A percentile compares a stretch with the other conserved stretches of the same genome.
Evolutionary conservation across 2,797 vertebrate genomes (phyloP).

Genomic region (Enteromius paludinosus): DNA sequence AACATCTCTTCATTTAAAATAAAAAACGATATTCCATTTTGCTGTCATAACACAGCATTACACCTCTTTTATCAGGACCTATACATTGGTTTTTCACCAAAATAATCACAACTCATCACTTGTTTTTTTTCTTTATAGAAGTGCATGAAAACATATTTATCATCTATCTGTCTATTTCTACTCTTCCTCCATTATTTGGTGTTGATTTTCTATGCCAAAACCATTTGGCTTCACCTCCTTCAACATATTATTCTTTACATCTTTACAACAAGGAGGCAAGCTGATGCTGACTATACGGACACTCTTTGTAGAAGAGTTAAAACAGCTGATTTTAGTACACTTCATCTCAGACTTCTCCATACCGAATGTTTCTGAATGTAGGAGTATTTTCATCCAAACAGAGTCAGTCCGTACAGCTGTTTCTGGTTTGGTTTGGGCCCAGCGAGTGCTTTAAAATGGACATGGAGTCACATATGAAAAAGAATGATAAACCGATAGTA

Average conservation of each 20-base stretch:
- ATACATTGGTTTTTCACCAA: conserved; percentile 47
- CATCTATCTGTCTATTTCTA: conserved; percentile 20
- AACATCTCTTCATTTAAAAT: conserved; percentile 52
- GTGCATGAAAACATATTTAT: conserved; percentile 21
- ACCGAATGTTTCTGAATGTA: conserved; percentile 14
- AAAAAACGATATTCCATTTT: conserved; percentile 59
- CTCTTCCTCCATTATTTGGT: conserved; percentile 42
- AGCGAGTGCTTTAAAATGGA: conserved; percentile 36
- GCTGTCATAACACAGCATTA: conserved; percentile 67
- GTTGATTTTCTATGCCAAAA: conserved; percentile 29
- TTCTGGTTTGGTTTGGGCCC: conserved; percentile 37
- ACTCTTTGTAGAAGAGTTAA: conserved; percentile 30
- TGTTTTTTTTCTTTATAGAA: conserved; percentile 22
- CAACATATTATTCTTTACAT: conserved; percentile 13
- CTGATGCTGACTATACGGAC: conserved; percentile 23
- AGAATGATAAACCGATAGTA: conserved; percentile 26
- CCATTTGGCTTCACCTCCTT: conserved; percentile 21
- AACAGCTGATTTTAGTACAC: conserved; percentile 31
- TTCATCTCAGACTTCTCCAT: conserved; percentile 15
- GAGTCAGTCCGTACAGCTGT: conserved; percentile 14
- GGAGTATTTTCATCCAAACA: conserved; percentile 17
- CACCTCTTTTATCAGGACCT: conserved; percentile 56
- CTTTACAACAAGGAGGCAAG: conserved; percentile 28
- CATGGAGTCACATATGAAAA: conserved; percentile 38
- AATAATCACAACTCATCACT: conserved; percentile 39